A percentile compares a stretch with the other conserved stretches of the same genome.
Conservation (phyloP, 2,113 vertebrate species). For the Hypocryptadius cinnamomeus region DNA sequence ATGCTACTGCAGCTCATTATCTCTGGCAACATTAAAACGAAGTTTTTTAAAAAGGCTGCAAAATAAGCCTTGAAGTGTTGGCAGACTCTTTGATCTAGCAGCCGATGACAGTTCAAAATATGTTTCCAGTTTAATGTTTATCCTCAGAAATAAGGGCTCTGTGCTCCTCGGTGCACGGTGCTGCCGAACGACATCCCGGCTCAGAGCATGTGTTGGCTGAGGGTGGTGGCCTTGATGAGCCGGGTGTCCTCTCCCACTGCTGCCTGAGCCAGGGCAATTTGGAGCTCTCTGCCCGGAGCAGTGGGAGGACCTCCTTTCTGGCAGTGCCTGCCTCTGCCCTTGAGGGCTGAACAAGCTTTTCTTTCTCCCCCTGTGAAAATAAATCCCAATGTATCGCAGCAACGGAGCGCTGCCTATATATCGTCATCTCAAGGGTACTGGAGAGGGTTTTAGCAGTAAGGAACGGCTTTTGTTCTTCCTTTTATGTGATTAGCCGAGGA, state of each 20-base stretch:
- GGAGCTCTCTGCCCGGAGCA: neutral
- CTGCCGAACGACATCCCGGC: neutral
- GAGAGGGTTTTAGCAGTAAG: neutral
- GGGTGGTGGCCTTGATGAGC: neutral
- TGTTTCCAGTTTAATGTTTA: conserved; percentile 26
- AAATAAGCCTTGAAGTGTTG: conserved; percentile 29
- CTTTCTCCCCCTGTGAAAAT: neutral
- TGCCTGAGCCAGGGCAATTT: neutral
- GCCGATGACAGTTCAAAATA: conserved; percentile 33
- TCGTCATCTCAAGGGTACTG: neutral
- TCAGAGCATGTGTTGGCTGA: neutral
- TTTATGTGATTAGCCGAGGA: conserved; percentile 7
- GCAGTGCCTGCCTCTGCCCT: neutral
- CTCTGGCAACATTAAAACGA: neutral
- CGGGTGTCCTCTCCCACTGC: neutral
- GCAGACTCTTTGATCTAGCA: conserved; percentile 31
- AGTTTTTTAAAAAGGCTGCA: neutral
- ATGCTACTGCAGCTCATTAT: conserved; percentile 33
- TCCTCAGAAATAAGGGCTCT: conserved; percentile 2
- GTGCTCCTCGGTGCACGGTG: neutral
- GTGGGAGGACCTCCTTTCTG: neutral
- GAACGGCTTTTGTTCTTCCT: conserved; percentile 9
- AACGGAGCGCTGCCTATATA: neutral
- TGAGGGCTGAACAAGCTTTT: neutral
- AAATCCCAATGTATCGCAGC: neutral